Base-by-base conservation (phyloP, 2,797 vertebrate genomes). In the Acanthurus lineatus region DNA sequence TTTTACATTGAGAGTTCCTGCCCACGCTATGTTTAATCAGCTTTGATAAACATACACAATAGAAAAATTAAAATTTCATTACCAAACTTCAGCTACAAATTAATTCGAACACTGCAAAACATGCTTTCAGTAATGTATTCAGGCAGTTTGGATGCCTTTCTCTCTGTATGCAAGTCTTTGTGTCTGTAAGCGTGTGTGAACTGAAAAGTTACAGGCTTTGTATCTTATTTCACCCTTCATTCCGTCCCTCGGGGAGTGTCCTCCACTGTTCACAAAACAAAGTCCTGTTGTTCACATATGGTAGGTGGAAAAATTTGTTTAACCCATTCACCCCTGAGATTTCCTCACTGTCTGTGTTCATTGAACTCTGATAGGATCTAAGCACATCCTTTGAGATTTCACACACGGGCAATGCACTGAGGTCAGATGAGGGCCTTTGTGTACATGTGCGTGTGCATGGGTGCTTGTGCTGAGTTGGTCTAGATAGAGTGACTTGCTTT, bases 281-380 rank as follows among this genome's bases (percentile, higher is more conserved):
- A 91, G 77, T 68, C 45, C 65, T 76, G 75, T 79, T 88, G 87
- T 87, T 70, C 80, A 85, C 51, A 53, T 72, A 42, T 9, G 40
- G 40, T 42, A 82, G 84, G 82, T 90, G 89, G 79, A 86, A 89
- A 81, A 45, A 80, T 86, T 80, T 73, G 84, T 90, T 93, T 91
- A 91, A 88, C 88, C 87, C 84, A 63, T 84, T 93, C 77, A 83
- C 88, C 89, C 73, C 76, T 77, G 71, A 77, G 79, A 85, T 80
- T 82, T 71, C 61, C 73, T 84, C 73, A 83, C 86, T 90, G 86
- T 90, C 69, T 86, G 83, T 87, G 89, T 79, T 86, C 82, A 89
- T 17, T 93, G 87, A 93, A 87, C 85, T 92, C 79, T 66, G 59
- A 86, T 80, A 75, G 76, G 83, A 84, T 91, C 84, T 88, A 92